Evolutionary conservation across 1,140 invertebrate species (phyloP).

Genomic region (Cydia splendana): DNA sequence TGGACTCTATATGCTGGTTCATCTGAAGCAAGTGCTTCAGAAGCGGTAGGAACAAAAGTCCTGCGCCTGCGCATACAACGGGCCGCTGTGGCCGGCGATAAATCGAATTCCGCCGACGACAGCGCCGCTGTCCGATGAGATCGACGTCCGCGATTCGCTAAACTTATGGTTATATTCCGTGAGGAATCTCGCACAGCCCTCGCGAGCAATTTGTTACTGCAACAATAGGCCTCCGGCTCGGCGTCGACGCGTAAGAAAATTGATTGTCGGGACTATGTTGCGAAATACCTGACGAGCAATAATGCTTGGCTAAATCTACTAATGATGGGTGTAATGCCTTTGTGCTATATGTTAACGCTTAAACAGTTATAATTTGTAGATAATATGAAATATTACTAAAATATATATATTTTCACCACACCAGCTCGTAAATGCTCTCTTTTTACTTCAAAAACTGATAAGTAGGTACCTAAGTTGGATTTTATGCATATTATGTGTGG

Average conservation of each 20-base stretch:
- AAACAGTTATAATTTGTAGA: not conserved
- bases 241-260: slow-evolving; percentile 5
- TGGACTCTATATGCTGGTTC: not conserved
- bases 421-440: no score
- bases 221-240: slow-evolving; percentile 41
- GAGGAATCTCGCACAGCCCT: slow-evolving; percentile 46
- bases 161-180: slow-evolving; percentile 55
- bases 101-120: slow-evolving; percentile 72
- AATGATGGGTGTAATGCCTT: slow-evolving; percentile 38
- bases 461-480: no score
- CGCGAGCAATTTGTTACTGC: slow-evolving; percentile 42
- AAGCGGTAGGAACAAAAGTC: not conserved
- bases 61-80: slow-evolving; percentile 65
- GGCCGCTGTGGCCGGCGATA: slow-evolving; percentile 65
- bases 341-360: not conserved
- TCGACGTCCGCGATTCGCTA: slow-evolving; percentile 57
- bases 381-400: not conserved
- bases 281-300: slow-evolving; percentile 61
- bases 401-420: no score
- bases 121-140: slow-evolving; percentile 59
- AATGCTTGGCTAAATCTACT: slow-evolving; percentile 47
- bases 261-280: slow-evolving; percentile 37
- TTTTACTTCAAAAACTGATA: no score
- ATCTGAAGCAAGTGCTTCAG: not conserved
- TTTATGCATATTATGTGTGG: no score